Evolutionary conservation across 2,113 vertebrate genomes (phyloP).

Genomic region (Microtus ochrogaster): DNA sequence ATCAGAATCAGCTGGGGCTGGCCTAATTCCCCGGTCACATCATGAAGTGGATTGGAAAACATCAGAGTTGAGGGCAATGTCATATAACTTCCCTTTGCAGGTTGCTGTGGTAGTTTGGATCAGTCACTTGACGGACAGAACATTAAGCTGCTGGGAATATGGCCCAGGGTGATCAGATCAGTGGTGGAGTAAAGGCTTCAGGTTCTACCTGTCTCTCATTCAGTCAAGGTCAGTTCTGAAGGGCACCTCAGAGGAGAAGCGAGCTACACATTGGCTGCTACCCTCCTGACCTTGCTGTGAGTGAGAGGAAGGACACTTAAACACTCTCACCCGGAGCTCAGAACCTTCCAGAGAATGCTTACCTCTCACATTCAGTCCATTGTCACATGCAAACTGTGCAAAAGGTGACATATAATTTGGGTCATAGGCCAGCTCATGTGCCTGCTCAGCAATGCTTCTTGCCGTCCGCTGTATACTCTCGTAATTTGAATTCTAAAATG

Average conservation of each 20-base stretch:
- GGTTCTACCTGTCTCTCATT: not conserved
- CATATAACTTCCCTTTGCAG: constrained; percentile 32
- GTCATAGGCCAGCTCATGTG: constrained; percentile 97
- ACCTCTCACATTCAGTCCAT: constrained; percentile 99
- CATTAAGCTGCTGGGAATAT: constrained; percentile 53
- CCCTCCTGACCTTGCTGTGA: constrained; percentile 37
- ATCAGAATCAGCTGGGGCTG: not conserved
- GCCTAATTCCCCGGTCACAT: not conserved
- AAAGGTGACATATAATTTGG: constrained; percentile 99
- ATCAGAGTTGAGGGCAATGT: constrained; percentile 28
- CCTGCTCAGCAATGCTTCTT: constrained; percentile 97
- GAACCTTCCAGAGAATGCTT: constrained; percentile 72
- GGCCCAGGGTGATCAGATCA: not conserved
- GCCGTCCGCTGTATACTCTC: constrained; percentile 98
- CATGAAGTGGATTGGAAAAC: not conserved
- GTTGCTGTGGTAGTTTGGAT: constrained; percentile 34
- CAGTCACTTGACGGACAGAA: constrained; percentile 60
- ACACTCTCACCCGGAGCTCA: not conserved
- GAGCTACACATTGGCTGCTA: not conserved
- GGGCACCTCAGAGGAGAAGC: constrained; percentile 34
- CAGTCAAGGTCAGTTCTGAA: not conserved
- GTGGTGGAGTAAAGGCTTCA: not conserved
- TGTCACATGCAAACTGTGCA: constrained; percentile 99
- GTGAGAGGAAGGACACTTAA: not conserved
- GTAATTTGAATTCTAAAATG: constrained; percentile 94